Percentiles rank a stretch among this genome's conserved stretches.
Conservation (phyloP, 2,888 invertebrate genomes). For the Troides aeacus region DNA sequence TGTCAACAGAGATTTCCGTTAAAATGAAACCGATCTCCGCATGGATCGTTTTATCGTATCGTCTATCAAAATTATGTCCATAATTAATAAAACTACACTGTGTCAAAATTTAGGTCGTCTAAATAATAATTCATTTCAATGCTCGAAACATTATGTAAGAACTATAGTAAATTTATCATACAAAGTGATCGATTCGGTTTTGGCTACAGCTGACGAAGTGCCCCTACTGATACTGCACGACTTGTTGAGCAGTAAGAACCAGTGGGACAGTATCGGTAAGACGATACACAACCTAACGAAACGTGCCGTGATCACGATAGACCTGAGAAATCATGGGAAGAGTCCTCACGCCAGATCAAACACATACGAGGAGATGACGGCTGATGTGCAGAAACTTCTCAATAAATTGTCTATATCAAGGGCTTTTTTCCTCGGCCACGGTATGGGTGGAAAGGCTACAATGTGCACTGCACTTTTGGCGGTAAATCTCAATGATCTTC, state of each 20-base stretch:
- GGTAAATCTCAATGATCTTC: conserved; percentile 53
- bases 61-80: conserved; percentile 16
- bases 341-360: conserved; percentile 89
- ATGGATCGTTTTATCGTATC: neutral
- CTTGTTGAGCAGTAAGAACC: conserved; percentile 90
- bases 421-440: conserved; percentile 89
- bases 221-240: conserved; percentile 86
- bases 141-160: conserved; percentile 33
- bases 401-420: conserved; percentile 79
- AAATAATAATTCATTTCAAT: conserved; percentile 22
- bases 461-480: conserved; percentile 89
- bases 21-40: neutral
- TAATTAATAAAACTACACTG: conserved; percentile 1
- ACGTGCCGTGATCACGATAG: conserved; percentile 89
- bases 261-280: conserved; percentile 92
- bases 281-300: conserved; percentile 83
- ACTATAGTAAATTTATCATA: conserved; percentile 55
- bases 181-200: conserved; percentile 52
- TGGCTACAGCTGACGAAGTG: conserved; percentile 42
- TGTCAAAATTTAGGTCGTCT: conserved; percentile 21
- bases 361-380: conserved; percentile 86
- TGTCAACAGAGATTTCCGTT: neutral
- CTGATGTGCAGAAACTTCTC: conserved; percentile 84
- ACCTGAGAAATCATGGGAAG: conserved; percentile 96
- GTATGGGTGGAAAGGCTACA: conserved; percentile 93